phyloP scores from a whole-genome alignment of 2,888 invertebrate genomes.

The Ormia ochracea region DNA sequence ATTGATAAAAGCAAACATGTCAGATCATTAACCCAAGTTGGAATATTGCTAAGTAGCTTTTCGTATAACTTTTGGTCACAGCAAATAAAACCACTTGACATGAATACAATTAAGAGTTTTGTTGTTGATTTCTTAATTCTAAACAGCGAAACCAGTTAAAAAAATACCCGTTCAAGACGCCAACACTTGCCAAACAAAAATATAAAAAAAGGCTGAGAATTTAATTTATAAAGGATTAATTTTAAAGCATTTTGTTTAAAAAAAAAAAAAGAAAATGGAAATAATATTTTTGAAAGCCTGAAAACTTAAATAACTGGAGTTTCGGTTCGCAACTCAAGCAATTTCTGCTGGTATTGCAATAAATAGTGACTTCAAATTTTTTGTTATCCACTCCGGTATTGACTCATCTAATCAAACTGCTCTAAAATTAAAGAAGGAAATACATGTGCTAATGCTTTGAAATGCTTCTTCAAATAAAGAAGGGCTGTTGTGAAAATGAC shows the following conservation, averaged over 20 bases:
- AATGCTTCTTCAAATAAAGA: no score
- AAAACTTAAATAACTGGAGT: no score
- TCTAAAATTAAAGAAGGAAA: no score
- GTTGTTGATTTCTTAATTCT: slow-evolving; percentile 15
- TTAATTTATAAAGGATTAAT: not conserved
- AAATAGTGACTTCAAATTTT: no score
- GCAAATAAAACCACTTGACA: slow-evolving; percentile 42
- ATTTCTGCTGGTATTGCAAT: no score
- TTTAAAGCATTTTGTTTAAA: not conserved
- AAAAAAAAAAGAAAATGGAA: not conserved
- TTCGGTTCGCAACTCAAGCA: no score
- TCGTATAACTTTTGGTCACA: slow-evolving; percentile 24
- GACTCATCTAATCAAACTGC: no score
- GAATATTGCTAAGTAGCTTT: slow-evolving; percentile 43
- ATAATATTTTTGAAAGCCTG: not conserved
- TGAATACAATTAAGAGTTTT: slow-evolving; percentile 26
- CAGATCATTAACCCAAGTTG: slow-evolving; percentile 54
- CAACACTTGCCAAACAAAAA: not conserved
- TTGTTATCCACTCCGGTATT: no score
- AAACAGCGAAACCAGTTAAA: slow-evolving; percentile 14
- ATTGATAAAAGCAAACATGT: not conserved
- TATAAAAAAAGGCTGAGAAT: not conserved
- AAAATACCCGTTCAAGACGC: slow-evolving; percentile 13
- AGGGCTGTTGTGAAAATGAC: no score
- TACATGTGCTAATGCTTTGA: no score